Evolutionary conservation across 2,888 invertebrate species (phyloP).

Genomic region (Brenthis ino): DNA sequence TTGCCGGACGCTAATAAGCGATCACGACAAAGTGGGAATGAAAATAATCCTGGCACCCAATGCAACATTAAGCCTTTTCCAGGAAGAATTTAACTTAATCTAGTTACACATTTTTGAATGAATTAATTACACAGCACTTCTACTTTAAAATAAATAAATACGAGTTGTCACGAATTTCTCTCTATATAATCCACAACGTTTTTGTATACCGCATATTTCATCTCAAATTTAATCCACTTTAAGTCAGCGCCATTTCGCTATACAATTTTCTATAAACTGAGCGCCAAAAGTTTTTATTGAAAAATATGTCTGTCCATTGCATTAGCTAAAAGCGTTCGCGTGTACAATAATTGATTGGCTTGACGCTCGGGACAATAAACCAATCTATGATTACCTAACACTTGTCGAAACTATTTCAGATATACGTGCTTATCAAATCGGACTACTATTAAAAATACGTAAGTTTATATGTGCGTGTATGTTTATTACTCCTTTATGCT

Average conservation of each 20-base stretch:
- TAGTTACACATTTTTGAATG: no score
- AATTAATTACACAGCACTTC: no score
- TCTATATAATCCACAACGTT: neutral
- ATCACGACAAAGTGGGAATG: no score
- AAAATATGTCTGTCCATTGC: constrained; percentile 42
- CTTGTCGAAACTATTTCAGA: constrained; percentile 1
- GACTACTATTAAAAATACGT: no score
- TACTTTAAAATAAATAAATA: no score
- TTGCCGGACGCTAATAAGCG: no score
- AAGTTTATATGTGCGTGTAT: no score
- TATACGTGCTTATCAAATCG: neutral
- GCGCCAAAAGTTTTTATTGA: constrained; percentile 30
- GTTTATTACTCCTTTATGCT: no score
- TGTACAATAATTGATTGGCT: constrained; percentile 66
- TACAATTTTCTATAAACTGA: constrained; percentile 27
- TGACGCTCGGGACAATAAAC: constrained; percentile 39
- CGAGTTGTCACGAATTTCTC: no score
- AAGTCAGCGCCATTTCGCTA: constrained; percentile 7
- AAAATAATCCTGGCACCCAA: no score
- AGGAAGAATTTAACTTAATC: no score
- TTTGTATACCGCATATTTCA: neutral
- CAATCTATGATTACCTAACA: constrained; percentile 21
- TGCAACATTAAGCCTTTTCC: no score
- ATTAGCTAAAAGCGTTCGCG: constrained; percentile 64
- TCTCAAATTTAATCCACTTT: constrained; percentile 18